phyloP scores from a whole-genome alignment of 1,140 invertebrate genomes.

The Pseudobourletiella spinata region DNA sequence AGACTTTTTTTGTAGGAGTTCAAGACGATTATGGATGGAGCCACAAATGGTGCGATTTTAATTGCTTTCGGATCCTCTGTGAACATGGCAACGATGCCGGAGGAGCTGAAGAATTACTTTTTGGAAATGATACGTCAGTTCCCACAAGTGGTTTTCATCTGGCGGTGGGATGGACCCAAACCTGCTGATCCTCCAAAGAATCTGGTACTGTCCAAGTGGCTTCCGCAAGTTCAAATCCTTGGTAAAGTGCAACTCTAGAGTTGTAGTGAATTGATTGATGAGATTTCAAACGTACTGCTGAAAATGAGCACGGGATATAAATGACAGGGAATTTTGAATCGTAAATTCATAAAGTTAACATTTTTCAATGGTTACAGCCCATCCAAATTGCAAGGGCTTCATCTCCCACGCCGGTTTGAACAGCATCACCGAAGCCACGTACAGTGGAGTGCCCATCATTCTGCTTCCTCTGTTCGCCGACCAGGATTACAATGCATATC shows the following conservation, averaged over 20 bases:
- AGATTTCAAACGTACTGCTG: no score
- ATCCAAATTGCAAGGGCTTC: conserved; percentile 62
- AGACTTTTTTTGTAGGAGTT: conserved; percentile 13
- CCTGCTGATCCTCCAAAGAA: conserved; percentile 14
- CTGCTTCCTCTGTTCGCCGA: background rate
- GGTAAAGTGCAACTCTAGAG: no score
- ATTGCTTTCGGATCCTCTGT: conserved; percentile 26
- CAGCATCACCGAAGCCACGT: conserved; percentile 69
- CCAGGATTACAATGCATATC: conserved; percentile 19
- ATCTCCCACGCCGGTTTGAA: conserved; percentile 70
- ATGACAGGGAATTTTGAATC: no score
- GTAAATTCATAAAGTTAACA: no score
- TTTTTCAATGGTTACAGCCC: no score
- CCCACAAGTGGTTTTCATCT: conserved; percentile 15
- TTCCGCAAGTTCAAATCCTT: conserved; percentile 71
- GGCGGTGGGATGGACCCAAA: conserved; percentile 13
- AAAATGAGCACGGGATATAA: no score
- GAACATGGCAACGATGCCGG: conserved; percentile 6
- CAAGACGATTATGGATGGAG: conserved; percentile 20
- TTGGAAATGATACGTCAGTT: conserved; percentile 15
- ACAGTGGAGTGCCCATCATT: conserved; percentile 61
- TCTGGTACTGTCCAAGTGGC: conserved; percentile 46
- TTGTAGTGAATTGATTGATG: no score
- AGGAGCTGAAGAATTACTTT: conserved; percentile 10
- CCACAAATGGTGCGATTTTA: conserved; percentile 24